A percentile compares a stretch with the other conserved stretches of the same genome.
These are phyloP conservation scores for Pammene aurita DNA, from an alignment of 2,888 invertebrate species.

Conservation along the genomic window DNA sequence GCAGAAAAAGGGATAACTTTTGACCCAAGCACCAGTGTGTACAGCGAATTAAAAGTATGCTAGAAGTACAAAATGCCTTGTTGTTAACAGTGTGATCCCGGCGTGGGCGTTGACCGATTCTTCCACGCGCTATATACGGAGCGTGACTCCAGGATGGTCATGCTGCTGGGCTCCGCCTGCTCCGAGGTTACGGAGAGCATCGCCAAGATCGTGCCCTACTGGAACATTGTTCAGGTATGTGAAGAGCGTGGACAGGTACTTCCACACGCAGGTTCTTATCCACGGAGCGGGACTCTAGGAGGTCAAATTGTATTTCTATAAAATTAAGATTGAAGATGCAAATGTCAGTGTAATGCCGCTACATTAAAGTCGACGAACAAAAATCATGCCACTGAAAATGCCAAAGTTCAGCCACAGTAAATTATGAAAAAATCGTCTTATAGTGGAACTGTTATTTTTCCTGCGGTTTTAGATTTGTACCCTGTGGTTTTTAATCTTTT, in stretches of 20 bases:
- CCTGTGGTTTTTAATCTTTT: not conserved
- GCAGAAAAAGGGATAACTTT: no score
- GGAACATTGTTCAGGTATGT: slow-evolving; percentile 94
- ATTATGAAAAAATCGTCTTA: not conserved
- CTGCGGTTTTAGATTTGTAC: not conserved
- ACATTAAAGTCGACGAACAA: no score
- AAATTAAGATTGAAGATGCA: no score
- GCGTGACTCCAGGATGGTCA: slow-evolving; percentile 88
- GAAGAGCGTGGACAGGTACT: slow-evolving; percentile 90
- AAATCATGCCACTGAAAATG: no score
- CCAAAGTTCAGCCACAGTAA: no score
- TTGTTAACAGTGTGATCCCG: slow-evolving; percentile 91
- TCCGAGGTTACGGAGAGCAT: slow-evolving; percentile 96
- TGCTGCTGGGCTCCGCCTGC: slow-evolving; percentile 94
- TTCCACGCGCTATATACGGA: slow-evolving; percentile 95
- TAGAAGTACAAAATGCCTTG: not conserved
- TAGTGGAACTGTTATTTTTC: not conserved
- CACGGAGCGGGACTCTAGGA: slow-evolving; percentile 88
- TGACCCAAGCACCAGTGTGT: no score
- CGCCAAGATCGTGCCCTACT: slow-evolving; percentile 95
- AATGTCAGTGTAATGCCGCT: no score
- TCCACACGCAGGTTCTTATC: slow-evolving; percentile 75
- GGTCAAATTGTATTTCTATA: no score
- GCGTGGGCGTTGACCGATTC: slow-evolving; percentile 94
- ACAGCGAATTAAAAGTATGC: no score